A percentile compares a stretch with the other conserved stretches of the same genome.
phyloP scores from a whole-genome alignment of 2,113 vertebrate species.

The Tachysurus fulvidraco region DNA sequence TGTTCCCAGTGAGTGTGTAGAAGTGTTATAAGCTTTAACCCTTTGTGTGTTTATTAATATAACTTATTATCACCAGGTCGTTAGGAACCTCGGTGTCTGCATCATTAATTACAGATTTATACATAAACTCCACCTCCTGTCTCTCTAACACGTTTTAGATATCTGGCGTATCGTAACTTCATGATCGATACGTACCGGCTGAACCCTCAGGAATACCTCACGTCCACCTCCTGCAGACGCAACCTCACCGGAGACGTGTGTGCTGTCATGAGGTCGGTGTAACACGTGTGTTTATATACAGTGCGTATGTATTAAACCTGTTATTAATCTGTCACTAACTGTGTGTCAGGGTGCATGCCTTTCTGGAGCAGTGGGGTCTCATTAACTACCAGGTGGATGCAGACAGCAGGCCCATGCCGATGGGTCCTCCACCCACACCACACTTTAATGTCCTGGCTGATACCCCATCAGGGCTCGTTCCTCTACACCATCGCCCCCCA shows the following conservation, averaged over 20 bases:
- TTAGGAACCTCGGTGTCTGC: too few relatives aligned
- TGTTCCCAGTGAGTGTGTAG: not conserved
- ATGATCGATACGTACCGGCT: slow-evolving; percentile 98
- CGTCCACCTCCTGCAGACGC: slow-evolving; percentile 93
- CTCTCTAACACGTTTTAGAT: slow-evolving; percentile 71
- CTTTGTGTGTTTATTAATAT: not conserved
- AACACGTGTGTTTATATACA: not conserved
- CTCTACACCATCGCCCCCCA: slow-evolving; percentile 80
- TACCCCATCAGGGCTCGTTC: slow-evolving; percentile 92
- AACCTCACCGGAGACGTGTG: slow-evolving; percentile 96
- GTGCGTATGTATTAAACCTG: too few relatives aligned
- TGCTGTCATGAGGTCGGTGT: slow-evolving; percentile 89
- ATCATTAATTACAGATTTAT: too few relatives aligned
- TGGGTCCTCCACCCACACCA: slow-evolving; percentile 95
- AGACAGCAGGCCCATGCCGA: slow-evolving; percentile 91
- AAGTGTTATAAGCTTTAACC: not conserved
- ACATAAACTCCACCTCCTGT: too few relatives aligned
- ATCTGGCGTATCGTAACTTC: slow-evolving; percentile 97
- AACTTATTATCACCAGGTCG: too few relatives aligned
- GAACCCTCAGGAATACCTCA: slow-evolving; percentile 97
- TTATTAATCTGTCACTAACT: not conserved
- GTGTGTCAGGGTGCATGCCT: slow-evolving; percentile 85
- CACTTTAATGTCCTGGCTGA: slow-evolving; percentile 96
- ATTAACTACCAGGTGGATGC: slow-evolving; percentile 98
- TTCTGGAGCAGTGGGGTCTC: slow-evolving; percentile 97